phyloP scores from a whole-genome alignment of 1,140 invertebrate genomes.

The Pollicipes pollicipes region DNA sequence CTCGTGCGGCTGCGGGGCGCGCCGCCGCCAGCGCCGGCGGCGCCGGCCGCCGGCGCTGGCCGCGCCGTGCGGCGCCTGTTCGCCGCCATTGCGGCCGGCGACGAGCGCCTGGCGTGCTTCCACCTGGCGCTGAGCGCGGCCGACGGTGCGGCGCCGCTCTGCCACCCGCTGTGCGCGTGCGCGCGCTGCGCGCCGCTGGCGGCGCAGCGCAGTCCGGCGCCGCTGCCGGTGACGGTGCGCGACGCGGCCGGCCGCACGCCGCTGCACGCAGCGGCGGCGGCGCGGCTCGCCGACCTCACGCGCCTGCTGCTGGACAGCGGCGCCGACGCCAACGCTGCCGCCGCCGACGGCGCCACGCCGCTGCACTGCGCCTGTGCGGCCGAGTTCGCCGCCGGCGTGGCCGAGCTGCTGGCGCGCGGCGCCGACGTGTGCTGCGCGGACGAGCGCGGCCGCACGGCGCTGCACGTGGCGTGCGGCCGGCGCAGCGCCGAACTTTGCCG shows the following conservation, averaged over 20 bases:
- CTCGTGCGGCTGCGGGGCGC: not conserved
- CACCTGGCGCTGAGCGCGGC: slow-evolving; percentile 43
- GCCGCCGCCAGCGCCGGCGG: too few relatives aligned
- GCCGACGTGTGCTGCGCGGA: not conserved
- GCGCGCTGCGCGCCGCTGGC: slow-evolving; percentile 18
- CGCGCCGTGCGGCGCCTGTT: not conserved
- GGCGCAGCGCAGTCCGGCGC: not conserved
- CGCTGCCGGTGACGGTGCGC: slow-evolving; percentile 23
- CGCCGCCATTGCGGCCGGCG: slow-evolving; percentile 44
- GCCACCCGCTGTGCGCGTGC: slow-evolving; percentile 48
- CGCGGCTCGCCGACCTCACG: slow-evolving; percentile 31
- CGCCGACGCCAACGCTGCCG: slow-evolving; percentile 35
- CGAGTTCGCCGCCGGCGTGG: not conserved
- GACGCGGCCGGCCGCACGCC: slow-evolving; percentile 29
- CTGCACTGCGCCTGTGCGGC: not conserved
- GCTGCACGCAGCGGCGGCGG: slow-evolving; percentile 35
- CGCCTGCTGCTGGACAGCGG: slow-evolving; percentile 32
- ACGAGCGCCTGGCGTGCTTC: slow-evolving; percentile 52
- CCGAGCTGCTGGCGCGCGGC: not conserved
- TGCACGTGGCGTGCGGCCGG: slow-evolving; percentile 36
- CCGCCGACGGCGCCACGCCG: slow-evolving; percentile 21
- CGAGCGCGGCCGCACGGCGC: slow-evolving; percentile 26
- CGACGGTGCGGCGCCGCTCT: slow-evolving; percentile 24
- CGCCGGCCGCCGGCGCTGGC: too few relatives aligned
- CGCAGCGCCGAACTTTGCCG: not conserved